Evolutionary conservation across 2,113 vertebrate species (phyloP), one percentile per base, ranked within the genome.

Genomic region (Promerops cafer): DNA sequence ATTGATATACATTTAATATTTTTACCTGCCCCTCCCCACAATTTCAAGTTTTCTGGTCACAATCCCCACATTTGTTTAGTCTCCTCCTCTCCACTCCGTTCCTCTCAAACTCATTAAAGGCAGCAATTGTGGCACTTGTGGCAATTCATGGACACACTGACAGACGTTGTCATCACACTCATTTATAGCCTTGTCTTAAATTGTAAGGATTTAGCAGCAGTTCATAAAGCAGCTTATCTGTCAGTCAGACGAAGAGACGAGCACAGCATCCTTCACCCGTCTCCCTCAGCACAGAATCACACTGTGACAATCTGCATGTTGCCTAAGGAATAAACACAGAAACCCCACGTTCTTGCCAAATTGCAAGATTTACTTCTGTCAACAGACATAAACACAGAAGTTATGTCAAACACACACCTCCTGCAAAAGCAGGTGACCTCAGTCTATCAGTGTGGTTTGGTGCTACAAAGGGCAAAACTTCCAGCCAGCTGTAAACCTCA

Each of bases 171-270:
- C 63, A 83, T 66, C 82, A 9, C 30, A 4, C 33, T 71, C 31
- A 35, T 72, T 89, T 82, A 89, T 15, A 86, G 47, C 7, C 64
- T 80, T 91, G 70, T 64, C 50, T 94, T 74, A 75, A 93, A 78
- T 52, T 44, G 56, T n/a, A 84, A 68, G 52, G 72, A 89, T 81
- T 89, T 89, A 89, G 65, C 53, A 87, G 83, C 79, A 89, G 79
- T 74, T 96, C 47, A 88, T 68, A 69, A 63, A 95, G 60, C 76
- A 96, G 79, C 49, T 93, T 89, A 94, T 80, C 31, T 90, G 79
- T 83, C 85, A 96, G 71, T 63, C 50, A 59, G 21, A 59, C 2
- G 50, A 69, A 65, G 68, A 72, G 89, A 87, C 49, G 69, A 94
- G 69, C 10, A 45, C 0, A 56, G 42, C 70, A 78, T n/a, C 37